Evolutionary conservation across 2,113 vertebrate species (phyloP).

Genomic region (Euleptes europaea): DNA sequence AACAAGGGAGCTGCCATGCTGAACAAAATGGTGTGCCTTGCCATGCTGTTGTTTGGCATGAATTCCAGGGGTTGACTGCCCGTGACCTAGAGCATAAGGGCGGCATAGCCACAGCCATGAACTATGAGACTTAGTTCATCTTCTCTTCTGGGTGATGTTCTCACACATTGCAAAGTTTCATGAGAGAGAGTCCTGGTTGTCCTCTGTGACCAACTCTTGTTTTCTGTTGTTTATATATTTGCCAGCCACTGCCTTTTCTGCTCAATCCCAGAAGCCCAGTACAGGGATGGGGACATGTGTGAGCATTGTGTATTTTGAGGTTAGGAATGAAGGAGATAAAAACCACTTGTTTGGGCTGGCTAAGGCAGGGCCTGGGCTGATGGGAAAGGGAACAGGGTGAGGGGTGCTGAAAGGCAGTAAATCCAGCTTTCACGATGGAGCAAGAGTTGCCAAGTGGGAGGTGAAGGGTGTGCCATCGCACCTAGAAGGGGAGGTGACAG

Average conservation of each 20-base stretch:
- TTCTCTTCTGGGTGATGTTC: no score
- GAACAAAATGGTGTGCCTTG: no score
- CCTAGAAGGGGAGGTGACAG: conserved; percentile 1
- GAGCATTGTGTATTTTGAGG: background rate
- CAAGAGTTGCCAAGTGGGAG: background rate
- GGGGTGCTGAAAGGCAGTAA: background rate
- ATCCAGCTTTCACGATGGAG: background rate
- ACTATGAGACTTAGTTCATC: no score
- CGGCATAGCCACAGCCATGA: no score
- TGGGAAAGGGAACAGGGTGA: background rate
- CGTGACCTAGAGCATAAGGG: no score
- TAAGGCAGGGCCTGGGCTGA: background rate
- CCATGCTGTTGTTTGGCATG: no score
- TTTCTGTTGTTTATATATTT: no score
- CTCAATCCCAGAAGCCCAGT: background rate
- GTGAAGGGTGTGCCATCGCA: background rate
- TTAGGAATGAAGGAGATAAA: background rate
- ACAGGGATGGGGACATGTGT: background rate
- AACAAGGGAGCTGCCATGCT: no score
- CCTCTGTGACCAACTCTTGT: no score
- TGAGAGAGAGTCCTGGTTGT: no score
- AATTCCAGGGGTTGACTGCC: no score
- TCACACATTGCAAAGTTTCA: no score
- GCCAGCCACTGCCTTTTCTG: background rate
- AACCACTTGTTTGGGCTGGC: background rate